A percentile compares a stretch with the other conserved stretches of the same genome.
These are phyloP conservation scores for Saturnia pavonia DNA, from an alignment of 2,888 invertebrate genomes.

Conservation along the genomic window DNA sequence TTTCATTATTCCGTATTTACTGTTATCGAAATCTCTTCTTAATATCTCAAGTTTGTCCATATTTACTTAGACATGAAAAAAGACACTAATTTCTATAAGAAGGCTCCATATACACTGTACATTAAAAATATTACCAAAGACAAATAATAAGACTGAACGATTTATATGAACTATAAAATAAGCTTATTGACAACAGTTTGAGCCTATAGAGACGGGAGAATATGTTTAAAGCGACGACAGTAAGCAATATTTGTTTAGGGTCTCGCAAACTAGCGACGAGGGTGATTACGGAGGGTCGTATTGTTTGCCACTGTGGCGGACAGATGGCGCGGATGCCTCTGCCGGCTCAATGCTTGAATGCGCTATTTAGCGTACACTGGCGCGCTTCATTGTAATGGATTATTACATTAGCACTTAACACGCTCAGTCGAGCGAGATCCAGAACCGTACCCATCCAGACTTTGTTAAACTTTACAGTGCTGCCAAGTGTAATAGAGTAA, in stretches of 20 bases:
- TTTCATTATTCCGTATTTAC: neutral
- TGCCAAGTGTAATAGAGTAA: constrained; percentile 63
- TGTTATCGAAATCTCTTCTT: neutral
- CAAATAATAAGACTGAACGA: no score
- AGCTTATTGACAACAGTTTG: constrained; percentile 44
- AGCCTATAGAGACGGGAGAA: constrained; percentile 43
- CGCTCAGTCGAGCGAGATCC: constrained; percentile 75
- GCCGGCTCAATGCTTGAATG: constrained; percentile 71
- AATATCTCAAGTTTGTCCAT: neutral
- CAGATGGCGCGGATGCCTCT: constrained; percentile 66
- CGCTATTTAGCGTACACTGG: constrained; percentile 79
- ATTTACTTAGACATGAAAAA: neutral
- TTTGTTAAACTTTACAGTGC: constrained; percentile 60
- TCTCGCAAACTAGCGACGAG: constrained; percentile 66
- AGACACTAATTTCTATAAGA: neutral
- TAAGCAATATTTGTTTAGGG: constrained; percentile 75
- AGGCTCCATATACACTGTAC: neutral
- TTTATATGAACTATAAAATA: constrained; percentile 33
- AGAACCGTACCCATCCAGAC: constrained; percentile 66
- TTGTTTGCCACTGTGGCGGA: constrained; percentile 73
- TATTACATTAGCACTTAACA: constrained; percentile 82
- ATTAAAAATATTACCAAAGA: constrained; percentile 9
- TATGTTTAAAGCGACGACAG: constrained; percentile 50
- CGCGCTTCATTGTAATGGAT: constrained; percentile 79
- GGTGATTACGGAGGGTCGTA: constrained; percentile 71